phyloP scores from a whole-genome alignment of 1,140 invertebrate genomes.

The Lepidurus packardi region DNA sequence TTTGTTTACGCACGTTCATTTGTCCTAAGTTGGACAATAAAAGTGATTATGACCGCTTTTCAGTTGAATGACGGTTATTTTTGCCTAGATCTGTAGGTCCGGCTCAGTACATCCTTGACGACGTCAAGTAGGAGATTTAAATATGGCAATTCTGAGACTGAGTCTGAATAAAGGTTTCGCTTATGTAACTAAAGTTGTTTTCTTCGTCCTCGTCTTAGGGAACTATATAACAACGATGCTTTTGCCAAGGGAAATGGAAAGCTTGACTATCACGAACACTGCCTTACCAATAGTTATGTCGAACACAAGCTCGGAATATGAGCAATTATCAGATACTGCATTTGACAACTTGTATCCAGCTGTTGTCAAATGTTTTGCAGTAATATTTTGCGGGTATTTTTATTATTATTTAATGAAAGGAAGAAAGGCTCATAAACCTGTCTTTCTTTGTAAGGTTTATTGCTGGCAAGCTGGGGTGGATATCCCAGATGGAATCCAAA shows the following conservation, averaged over 20 bases:
- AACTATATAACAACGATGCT: neutral
- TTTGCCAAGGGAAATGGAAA: neutral
- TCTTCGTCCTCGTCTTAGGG: neutral
- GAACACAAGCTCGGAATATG: neutral
- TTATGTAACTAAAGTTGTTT: neutral
- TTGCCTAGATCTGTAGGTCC: neutral
- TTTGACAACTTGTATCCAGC: conserved; percentile 83
- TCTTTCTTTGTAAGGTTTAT: conserved; percentile 66
- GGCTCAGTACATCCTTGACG: neutral
- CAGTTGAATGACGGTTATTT: neutral
- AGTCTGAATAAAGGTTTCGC: neutral
- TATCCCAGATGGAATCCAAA: conserved; percentile 77
- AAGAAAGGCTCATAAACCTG: neutral
- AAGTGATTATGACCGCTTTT: neutral
- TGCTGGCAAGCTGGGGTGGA: conserved; percentile 75
- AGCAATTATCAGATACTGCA: conserved; percentile 44
- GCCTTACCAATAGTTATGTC: neutral
- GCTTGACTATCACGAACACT: neutral
- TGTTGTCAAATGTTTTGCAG: conserved; percentile 81
- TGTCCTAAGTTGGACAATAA: neutral
- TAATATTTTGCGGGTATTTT: conserved; percentile 75
- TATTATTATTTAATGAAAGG: neutral
- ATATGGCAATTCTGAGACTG: neutral
- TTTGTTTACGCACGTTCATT: neutral
- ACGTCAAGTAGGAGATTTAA: conserved; percentile 3